phyloP scores from a whole-genome alignment of 2,888 invertebrate genomes.

The Pterostichus madidus region DNA sequence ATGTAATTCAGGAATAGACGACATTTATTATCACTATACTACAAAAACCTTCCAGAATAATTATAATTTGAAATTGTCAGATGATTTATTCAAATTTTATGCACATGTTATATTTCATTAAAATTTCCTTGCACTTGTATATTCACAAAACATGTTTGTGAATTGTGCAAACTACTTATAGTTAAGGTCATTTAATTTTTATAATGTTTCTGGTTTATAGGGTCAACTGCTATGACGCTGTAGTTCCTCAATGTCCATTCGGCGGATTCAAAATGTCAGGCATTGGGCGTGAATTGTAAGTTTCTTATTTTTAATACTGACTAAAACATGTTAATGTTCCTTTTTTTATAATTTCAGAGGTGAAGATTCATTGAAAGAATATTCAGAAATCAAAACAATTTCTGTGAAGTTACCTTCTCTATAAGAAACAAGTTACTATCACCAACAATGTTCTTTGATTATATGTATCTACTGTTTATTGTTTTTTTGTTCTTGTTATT shows the following conservation, averaged over 20 bases:
- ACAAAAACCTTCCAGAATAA: no score
- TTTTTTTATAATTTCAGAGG: conserved; percentile 80
- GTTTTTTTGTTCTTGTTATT: neutral
- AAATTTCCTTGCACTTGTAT: no score
- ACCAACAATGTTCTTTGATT: neutral
- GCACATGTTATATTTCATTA: no score
- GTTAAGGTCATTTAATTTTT: no score
- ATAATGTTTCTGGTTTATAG: conserved; percentile 76
- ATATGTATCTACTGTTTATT: neutral
- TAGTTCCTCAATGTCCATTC: conserved; percentile 89
- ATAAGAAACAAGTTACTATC: neutral
- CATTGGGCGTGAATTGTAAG: conserved; percentile 88
- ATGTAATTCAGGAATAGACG: no score
- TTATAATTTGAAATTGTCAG: no score
- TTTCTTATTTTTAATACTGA: conserved; percentile 68
- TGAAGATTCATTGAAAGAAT: conserved; percentile 87
- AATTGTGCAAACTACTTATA: neutral
- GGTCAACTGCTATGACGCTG: conserved; percentile 87
- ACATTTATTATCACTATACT: no score
- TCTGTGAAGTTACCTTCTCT: conserved; percentile 78
- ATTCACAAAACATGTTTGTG: no score
- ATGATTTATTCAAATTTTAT: no score
- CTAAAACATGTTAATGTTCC: neutral
- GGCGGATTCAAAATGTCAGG: conserved; percentile 94
- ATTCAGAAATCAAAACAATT: conserved; percentile 89